A percentile compares a stretch with the other conserved stretches of the same genome.
Evolutionary conservation across 2,113 vertebrate genomes (phyloP).

Genomic region (Labeo rohita): DNA sequence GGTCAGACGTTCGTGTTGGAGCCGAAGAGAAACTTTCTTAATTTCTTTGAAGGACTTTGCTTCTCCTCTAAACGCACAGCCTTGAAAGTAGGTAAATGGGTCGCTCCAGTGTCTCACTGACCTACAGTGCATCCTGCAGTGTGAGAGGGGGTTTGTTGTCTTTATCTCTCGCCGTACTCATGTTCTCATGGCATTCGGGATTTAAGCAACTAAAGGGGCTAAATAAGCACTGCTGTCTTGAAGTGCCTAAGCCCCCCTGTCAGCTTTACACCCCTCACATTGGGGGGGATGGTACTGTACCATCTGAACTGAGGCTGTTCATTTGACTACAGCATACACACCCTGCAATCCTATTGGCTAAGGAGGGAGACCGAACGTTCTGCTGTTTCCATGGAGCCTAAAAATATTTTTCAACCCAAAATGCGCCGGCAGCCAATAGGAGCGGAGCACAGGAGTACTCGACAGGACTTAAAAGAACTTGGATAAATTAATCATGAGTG

Average conservation of each 20-base stretch:
- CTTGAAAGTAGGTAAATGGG: conserved; percentile 38
- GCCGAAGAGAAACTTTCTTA: not conserved
- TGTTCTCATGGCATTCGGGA: not conserved
- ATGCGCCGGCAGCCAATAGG: conserved; percentile 54
- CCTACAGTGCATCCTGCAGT: conserved; percentile 14
- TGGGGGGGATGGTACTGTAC: conserved; percentile 18
- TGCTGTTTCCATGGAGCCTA: conserved; percentile 67
- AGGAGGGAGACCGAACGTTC: conserved; percentile 35
- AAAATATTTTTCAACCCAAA: conserved; percentile 57
- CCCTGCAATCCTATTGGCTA: conserved; percentile 58
- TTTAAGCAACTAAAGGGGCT: conserved; percentile 24
- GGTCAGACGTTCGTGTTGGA: not conserved
- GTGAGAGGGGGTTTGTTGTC: conserved; percentile 5
- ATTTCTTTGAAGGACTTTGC: conserved; percentile 9
- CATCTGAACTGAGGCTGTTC: conserved; percentile 34
- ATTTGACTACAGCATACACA: conserved; percentile 54
- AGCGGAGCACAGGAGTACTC: conserved; percentile 29
- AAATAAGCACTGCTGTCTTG: conserved; percentile 27
- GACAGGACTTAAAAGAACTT: conserved; percentile 36
- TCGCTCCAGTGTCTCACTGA: conserved; percentile 23
- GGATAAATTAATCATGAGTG: conserved; percentile 49
- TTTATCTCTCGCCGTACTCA: not conserved
- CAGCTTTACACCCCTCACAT: conserved; percentile 26
- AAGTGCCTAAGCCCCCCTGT: conserved; percentile 18
- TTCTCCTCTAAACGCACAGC: not conserved